Percentiles rank a stretch among this genome's conserved stretches.
Conservation (phyloP, 2,113 vertebrate genomes). For the Pavo muticus region DNA sequence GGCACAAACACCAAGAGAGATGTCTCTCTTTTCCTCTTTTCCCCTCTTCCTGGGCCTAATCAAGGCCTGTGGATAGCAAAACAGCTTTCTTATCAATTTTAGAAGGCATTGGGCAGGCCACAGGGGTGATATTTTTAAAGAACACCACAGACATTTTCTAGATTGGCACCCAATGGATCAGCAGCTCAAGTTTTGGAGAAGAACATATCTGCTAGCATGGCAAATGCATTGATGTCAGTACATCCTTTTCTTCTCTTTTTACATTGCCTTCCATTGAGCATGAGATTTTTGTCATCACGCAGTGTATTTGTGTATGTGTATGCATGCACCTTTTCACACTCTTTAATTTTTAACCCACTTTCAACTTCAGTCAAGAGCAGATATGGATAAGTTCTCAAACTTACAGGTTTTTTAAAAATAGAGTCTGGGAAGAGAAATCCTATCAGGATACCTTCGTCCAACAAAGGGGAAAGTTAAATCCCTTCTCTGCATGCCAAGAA, state of each 20-base stretch:
- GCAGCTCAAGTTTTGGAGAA: not conserved
- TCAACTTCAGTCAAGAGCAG: not conserved
- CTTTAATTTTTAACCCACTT: not conserved
- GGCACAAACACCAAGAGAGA: slow-evolving; percentile 59
- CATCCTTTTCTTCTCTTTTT: not conserved
- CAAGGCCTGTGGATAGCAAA: not conserved
- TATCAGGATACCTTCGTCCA: rapidly evolving
- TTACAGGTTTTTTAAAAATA: not conserved
- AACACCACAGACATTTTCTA: not conserved
- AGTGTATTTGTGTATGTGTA: not conserved
- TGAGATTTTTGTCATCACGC: not conserved
- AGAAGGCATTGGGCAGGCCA: not conserved
- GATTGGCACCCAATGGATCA: not conserved
- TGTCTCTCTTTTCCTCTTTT: slow-evolving; percentile 48
- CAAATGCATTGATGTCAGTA: not conserved
- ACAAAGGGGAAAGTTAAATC: rapidly evolving
- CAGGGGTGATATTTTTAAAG: not conserved
- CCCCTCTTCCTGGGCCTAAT: slow-evolving; percentile 16
- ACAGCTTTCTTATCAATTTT: not conserved
- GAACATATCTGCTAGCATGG: rapidly evolving
- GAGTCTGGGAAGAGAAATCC: not conserved
- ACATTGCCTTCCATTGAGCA: rapidly evolving
- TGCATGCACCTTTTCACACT: rapidly evolving
- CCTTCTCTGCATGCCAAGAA: not conserved
- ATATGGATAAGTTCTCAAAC: not conserved